These are phyloP conservation scores for Amphiprion clarkii DNA, from an alignment of 2,797 vertebrate species.

Conservation along the genomic window DNA sequence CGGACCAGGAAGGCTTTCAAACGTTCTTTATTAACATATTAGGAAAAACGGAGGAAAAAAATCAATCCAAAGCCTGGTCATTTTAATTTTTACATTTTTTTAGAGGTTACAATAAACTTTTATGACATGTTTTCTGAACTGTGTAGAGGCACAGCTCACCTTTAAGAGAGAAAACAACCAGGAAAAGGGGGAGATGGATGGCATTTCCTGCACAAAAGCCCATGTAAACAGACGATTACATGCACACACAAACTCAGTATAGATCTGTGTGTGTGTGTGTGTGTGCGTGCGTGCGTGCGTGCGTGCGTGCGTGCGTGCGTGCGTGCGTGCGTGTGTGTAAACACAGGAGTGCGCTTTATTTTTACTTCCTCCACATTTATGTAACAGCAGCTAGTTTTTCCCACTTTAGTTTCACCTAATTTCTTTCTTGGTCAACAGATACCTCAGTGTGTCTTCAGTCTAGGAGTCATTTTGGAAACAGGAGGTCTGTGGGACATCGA, in stretches of 20 bases:
- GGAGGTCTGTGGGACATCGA: not conserved
- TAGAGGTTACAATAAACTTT: not conserved
- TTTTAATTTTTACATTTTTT: not conserved
- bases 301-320: not conserved
- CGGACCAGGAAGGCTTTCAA: not conserved
- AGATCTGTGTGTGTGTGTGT: not conserved
- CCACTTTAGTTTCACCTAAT: not conserved
- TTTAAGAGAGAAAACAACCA: conserved; percentile 8
- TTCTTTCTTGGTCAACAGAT: not conserved
- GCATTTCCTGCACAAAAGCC: conserved; percentile 53
- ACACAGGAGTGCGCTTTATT: too few species aligned
- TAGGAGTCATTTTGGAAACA: not conserved
- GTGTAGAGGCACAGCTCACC: not conserved
- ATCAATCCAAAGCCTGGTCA: not conserved
- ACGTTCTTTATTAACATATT: not conserved
- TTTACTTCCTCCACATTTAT: not conserved
- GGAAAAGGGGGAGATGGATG: conserved; percentile 7
- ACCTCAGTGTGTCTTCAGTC: not conserved
- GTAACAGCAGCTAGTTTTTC: not conserved
- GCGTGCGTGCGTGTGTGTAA: too few species aligned
- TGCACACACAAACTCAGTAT: not conserved
- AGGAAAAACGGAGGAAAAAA: too few species aligned
- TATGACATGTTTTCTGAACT: not conserved
- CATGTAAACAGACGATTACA: conserved; percentile 40
- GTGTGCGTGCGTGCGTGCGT: not conserved